Percentiles rank a stretch among this genome's conserved stretches.
phyloP scores from a whole-genome alignment of 2,113 vertebrate species.

The Anser cygnoides region DNA sequence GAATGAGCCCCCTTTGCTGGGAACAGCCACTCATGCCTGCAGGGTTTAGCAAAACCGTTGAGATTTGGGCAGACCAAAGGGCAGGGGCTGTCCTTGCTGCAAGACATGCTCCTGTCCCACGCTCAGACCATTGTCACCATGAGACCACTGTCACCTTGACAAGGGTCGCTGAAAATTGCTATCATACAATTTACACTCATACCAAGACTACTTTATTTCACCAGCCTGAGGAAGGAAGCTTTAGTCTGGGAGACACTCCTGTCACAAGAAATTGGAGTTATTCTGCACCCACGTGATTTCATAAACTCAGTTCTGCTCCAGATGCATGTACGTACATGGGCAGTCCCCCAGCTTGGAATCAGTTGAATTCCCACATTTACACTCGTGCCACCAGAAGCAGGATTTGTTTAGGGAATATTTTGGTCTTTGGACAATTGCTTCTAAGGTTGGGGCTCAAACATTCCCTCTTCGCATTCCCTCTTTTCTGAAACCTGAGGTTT shows the following conservation, averaged over 20 bases:
- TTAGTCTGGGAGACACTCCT: not conserved
- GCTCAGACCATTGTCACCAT: not conserved
- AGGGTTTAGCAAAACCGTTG: too few species aligned
- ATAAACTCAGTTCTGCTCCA: not conserved
- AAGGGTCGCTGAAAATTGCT: not conserved
- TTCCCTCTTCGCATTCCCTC: not conserved
- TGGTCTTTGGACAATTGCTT: not conserved
- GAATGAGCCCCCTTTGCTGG: not conserved
- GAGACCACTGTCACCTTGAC: not conserved
- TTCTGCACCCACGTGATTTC: not conserved
- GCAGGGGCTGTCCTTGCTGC: not conserved
- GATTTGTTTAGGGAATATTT: not conserved
- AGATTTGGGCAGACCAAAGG: not conserved
- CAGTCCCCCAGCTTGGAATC: not conserved
- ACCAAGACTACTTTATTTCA: not conserved
- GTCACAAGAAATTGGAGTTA: not conserved
- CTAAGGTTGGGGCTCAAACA: not conserved
- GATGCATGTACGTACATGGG: not conserved
- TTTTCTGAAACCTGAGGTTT: conserved; percentile 4
- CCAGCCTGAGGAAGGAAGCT: not conserved
- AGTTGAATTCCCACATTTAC: not conserved
- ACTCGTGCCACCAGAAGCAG: not conserved
- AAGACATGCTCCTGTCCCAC: not conserved
- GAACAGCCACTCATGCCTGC: not conserved
- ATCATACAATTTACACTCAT: not conserved